A percentile compares a stretch with the other conserved stretches of the same genome.
These are phyloP conservation scores for Amphibalanus amphitrite DNA, from an alignment of 1,140 invertebrate species.

Conservation along the genomic window DNA sequence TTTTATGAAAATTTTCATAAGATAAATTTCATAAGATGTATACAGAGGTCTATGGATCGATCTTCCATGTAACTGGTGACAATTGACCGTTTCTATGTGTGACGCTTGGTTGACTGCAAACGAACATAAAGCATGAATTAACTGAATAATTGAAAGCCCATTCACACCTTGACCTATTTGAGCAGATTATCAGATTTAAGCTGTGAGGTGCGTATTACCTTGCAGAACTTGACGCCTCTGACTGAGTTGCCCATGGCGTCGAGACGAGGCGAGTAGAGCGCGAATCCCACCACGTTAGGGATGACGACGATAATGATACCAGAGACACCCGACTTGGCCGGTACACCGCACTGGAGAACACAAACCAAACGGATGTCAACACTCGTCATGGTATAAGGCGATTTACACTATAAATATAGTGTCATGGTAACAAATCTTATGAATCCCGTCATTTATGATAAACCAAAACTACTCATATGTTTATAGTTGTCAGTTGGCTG, in stretches of 20 bases:
- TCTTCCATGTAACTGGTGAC: neutral
- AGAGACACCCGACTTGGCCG: conserved; percentile 42
- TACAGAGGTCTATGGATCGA: neutral
- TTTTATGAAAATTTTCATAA: neutral
- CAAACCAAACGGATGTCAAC: no score
- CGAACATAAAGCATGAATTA: conserved; percentile 4
- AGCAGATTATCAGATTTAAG: neutral
- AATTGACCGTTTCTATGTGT: neutral
- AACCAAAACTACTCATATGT: neutral
- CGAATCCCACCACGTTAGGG: conserved; percentile 38
- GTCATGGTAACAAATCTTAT: no score
- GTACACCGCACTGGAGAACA: conserved; percentile 34
- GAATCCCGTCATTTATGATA: conserved; percentile 7
- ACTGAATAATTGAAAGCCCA: neutral
- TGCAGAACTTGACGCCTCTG: conserved; percentile 33
- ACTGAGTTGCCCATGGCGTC: conserved; percentile 36
- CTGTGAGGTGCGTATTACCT: conserved; percentile 20
- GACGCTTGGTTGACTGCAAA: conserved; percentile 4
- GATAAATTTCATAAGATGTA: neutral
- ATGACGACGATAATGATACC: conserved; percentile 39
- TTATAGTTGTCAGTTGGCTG: neutral
- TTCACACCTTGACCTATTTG: neutral
- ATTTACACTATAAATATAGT: no score
- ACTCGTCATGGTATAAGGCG: no score
- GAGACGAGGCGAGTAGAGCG: conserved; percentile 38